Percentiles rank a stretch among this genome's conserved stretches.
Evolutionary conservation across 2,113 vertebrate genomes (phyloP).

Genomic region (Pampusana beccarii): DNA sequence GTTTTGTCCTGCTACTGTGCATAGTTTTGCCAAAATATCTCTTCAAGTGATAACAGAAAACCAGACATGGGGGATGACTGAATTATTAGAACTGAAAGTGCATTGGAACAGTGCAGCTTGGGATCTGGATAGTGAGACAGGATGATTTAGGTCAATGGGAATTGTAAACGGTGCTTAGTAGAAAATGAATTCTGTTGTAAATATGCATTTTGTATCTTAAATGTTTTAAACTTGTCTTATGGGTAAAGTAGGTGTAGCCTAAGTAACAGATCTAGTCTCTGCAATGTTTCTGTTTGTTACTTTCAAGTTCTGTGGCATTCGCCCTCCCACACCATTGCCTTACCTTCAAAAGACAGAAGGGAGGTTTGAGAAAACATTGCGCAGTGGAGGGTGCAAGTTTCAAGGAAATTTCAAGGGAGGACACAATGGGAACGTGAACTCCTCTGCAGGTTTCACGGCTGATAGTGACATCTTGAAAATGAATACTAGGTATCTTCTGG

Average conservation of each 20-base stretch:
- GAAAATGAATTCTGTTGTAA: neutral
- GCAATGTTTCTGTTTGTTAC: neutral
- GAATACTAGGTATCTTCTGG: neutral
- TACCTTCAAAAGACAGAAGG: neutral
- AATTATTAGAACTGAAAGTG: neutral
- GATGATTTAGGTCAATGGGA: neutral
- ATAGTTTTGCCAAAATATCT: neutral
- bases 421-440: neutral
- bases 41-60: neutral
- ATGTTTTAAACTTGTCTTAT: neutral
- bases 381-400: neutral
- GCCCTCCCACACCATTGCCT: neutral
- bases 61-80: neutral
- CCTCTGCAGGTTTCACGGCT: neutral
- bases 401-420: neutral
- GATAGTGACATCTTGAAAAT: neutral
- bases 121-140: neutral
- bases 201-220: neutral
- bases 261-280: neutral
- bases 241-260: neutral
- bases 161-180: neutral
- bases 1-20: neutral
- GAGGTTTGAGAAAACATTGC: neutral
- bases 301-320: neutral
- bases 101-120: neutral